Base-by-base conservation (phyloP, 2,888 invertebrate genomes). In the Podabrus alpinus region DNA sequence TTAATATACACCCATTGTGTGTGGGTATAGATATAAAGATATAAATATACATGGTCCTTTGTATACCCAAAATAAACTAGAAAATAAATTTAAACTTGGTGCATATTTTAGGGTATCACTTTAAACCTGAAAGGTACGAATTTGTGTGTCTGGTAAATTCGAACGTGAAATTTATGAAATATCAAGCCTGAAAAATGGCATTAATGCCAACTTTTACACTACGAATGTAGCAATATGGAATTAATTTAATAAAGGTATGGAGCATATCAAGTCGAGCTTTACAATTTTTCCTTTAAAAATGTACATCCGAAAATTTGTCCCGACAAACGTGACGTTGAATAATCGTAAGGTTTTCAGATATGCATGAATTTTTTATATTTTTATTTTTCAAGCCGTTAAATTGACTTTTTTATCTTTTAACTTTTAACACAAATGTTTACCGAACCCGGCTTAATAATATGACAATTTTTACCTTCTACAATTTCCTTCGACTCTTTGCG, bases 401-500 rank as follows among this genome's bases (percentile, higher is more conserved):
- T 64, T 64, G 13, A 64, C 62, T 64, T 17, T 64, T 64, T n/a
- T 45, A n/a, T 45, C 45, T 45, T 45, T 45, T 45, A 45, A 45
- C 45, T n/a, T 45, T n/a, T 10, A 45, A 45, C 45, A n/a, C n/a
- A 45, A 45, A 45, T 45, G 45, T n/a, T n/a, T 45, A 45, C 45
- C 45, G 7, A 45, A 45, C n/a, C 7, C 45, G 45, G 0, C 7
- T 45, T 45, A 64, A 19, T 19, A 70, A 19, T 19, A 70, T 9
- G 11, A 64, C 9, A 68, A 21, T 15, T 13, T 25, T 19, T 81
- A 89, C 89, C 88, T 88, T 86, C 88, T 25, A 86, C 82, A 15
- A 86, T 85, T 72, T 89, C 88, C 72, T 88, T 84, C 15, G 85
- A 81, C 60, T 87, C 87, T 75, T 86, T 85, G 70, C 88, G 86